Base-by-base conservation (phyloP, 2,113 vertebrate genomes). In the Jaculus jaculus region DNA sequence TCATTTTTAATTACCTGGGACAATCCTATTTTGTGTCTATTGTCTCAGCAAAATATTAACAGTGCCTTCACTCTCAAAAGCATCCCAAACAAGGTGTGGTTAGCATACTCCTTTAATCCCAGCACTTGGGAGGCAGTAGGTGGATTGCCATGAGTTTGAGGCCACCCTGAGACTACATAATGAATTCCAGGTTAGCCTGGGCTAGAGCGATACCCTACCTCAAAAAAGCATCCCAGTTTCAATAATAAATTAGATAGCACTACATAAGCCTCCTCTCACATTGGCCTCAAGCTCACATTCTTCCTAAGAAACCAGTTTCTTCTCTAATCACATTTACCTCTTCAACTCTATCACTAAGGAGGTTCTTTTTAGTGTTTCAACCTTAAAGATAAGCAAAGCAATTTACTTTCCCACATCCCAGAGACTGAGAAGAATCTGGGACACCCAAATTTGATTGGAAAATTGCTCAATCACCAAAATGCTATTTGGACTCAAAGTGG, bases 281-380 rank as follows among this genome's bases (percentile, higher is more conserved):
- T 77, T 5, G 83, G 61, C 47, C 32, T 83, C 72, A 77, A 72
- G 60, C 51, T 39, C 74, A 16, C 34, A 92, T 77, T 89, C 61
- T 85, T 87, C 51, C 28, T 85, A 17, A 77, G 42, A 90, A 87
- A 73, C n/a, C 15, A 84, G 61, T 30, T 96, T 81, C 16, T 89
- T 88, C 66, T 91, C 66, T 87, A 91, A 87, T 42, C 42, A 92
- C 63, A 37, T 26, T 96, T 84, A 89, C 73, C 24, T 89, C 58
- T 83, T 92, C 63, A 95, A 28, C 54, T 95, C 24, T 58, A 80
- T 89, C 71, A 94, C 32, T 91, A 86, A 16, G 61, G 28, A 80
- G 8, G 42, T 60, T 68, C 17, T 66, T 80, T 73, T 80, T 65
- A 72, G 23, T 80, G 68, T 84, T 87, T 34, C 47, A 78, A 74